Evolutionary conservation across 2,797 vertebrate genomes (phyloP).

Genomic region (Poeciliopsis presidionis): DNA sequence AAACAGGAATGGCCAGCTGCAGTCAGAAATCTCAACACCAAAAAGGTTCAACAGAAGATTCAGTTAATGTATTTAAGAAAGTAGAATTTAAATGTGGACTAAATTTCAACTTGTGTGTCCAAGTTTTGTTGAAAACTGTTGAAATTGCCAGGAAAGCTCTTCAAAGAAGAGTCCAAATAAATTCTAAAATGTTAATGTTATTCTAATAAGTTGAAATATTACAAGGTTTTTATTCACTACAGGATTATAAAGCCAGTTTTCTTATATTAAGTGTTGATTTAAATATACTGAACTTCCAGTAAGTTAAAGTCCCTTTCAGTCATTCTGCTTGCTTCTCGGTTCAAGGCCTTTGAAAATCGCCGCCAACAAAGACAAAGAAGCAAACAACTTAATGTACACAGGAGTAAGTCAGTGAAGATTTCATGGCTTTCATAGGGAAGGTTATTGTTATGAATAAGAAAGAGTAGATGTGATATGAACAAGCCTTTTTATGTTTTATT

Average conservation of each 20-base stretch:
- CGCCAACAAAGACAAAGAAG: constrained; percentile 10
- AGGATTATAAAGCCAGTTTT: background rate
- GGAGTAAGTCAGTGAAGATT: background rate
- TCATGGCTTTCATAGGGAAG: constrained; percentile 9
- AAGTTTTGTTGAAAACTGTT: background rate
- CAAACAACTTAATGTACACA: background rate
- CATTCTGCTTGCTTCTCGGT: background rate
- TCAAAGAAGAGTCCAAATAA: background rate
- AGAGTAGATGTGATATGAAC: constrained; percentile 6
- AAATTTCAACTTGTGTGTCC: background rate
- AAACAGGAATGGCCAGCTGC: background rate
- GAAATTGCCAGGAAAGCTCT: background rate
- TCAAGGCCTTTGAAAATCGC: constrained; percentile 2
- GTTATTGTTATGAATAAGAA: constrained; percentile 10
- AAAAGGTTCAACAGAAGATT: background rate
- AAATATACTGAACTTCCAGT: no score
- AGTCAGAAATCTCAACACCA: background rate
- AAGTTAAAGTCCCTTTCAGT: background rate
- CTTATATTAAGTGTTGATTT: no score
- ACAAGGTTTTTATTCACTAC: no score
- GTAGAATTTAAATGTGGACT: background rate
- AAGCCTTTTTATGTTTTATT: background rate
- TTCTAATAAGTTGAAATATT: background rate
- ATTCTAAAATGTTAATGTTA: background rate
- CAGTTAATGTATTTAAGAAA: background rate